Evolutionary conservation across 2,797 vertebrate species (phyloP), one percentile per base, ranked within the genome.

Genomic region (Chiroxiphia lanceolata): DNA sequence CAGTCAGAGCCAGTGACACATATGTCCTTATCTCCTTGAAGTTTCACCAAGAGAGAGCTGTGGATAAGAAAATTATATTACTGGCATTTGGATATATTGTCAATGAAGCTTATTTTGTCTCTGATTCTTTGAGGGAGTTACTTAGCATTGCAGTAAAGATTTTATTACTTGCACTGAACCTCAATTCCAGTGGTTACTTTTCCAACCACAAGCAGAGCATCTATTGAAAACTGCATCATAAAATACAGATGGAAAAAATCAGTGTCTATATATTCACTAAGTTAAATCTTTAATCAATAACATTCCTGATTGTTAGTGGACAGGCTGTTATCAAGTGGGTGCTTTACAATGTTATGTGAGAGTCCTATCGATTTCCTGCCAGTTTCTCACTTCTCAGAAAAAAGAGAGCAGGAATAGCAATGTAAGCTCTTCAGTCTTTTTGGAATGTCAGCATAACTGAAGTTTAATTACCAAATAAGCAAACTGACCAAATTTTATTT

Each of bases 181-280:
- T 79, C 80, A 42, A 19, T 82, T 87, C 59, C 21, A 82, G 50
- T 38, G 83, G 59, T 56, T 72, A 72, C 27, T 91, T 89, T 69
- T 70, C 79, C 23, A 94, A 44, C 13, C 3, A 17, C 36, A 67
- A 0, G 0, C 31, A 83, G 25, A 54, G 7, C 15, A 72, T 56
- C 71, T 88, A n/a, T 51, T 87, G 51, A 90, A 92, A 87, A 67
- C 5, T 79, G 9, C 0, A 1, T 69, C 74, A 82, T 74, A 91
- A 93, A 94, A 81, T 47, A 63, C 25, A 79, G 33, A 76, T 67
- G 69, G 74, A 88, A 96, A 96, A 93, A 94, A 93, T 70, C 83
- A 72, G 42, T 93, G 67, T 57, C 44, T 63, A 33, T 42, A 31
- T 59, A 79, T 69, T 78, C 54, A 69, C n/a, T 33, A 85, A 26